Percentiles rank a stretch among this genome's conserved stretches.
Evolutionary conservation across 2,113 vertebrate species (phyloP).

Genomic region (Spheniscus mendiculus): DNA sequence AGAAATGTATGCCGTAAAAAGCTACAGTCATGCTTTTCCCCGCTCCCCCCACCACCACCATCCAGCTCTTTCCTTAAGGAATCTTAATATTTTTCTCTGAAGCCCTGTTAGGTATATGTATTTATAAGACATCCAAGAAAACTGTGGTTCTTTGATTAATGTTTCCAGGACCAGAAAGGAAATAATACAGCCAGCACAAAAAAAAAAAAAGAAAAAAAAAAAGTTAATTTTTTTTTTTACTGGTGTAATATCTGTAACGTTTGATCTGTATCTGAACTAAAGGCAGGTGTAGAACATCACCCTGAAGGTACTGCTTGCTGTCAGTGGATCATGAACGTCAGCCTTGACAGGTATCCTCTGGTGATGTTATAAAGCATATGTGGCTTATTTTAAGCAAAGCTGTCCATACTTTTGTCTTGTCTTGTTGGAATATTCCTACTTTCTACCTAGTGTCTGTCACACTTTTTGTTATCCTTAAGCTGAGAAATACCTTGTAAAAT

Average conservation of each 20-base stretch:
- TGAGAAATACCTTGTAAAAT: neutral
- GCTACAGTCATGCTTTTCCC: neutral
- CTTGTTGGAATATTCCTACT: neutral
- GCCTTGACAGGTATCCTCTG: slow-evolving; percentile 7
- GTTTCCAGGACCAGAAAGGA: neutral
- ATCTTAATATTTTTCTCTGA: neutral
- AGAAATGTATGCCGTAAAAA: neutral
- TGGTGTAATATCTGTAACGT: neutral
- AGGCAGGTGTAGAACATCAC: neutral
- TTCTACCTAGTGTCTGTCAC: neutral
- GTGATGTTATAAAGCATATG: neutral
- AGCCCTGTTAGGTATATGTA: neutral
- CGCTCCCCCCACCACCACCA: neutral
- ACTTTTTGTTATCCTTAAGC: neutral
- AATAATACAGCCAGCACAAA: neutral
- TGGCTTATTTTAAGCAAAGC: neutral
- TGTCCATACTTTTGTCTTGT: neutral
- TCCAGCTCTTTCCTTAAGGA: neutral
- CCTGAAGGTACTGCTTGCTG: neutral
- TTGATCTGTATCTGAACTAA: neutral
- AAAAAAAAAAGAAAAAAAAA: neutral
- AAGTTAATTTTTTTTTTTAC: neutral
- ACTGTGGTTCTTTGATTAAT: neutral
- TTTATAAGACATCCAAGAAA: neutral
- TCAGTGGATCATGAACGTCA: neutral